These are phyloP conservation scores for Conus ventricosus DNA, from an alignment of 1,140 invertebrate genomes.

Conservation along the genomic window DNA sequence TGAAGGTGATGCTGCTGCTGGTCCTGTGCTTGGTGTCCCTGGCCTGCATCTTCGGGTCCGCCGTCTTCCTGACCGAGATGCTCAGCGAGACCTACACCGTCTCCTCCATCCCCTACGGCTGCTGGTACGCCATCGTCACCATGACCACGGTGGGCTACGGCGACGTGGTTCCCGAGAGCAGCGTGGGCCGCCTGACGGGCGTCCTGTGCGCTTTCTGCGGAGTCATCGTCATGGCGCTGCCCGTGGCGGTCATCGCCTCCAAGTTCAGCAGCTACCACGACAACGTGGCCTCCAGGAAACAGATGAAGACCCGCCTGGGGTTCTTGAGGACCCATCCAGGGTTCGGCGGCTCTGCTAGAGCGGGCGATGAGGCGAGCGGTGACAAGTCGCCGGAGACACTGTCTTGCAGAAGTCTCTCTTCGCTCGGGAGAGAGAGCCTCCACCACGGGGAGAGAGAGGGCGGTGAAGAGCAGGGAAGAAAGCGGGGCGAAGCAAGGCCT, in stretches of 20 bases:
- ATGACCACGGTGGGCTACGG: conserved; percentile 99
- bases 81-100: conserved; percentile 47
- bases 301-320: not conserved
- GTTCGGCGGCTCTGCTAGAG: not conserved
- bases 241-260: conserved; percentile 92
- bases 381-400: no score
- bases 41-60: conserved; percentile 57
- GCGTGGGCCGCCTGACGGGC: conserved; percentile 79
- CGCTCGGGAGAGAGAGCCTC: no score
- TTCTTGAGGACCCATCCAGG: conserved; percentile 47
- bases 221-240: conserved; percentile 90
- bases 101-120: conserved; percentile 87
- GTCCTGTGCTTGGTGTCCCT: conserved; percentile 55
- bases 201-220: conserved; percentile 89
- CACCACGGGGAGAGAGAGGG: no score
- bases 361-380: no score
- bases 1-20: conserved; percentile 56
- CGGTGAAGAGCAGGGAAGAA: no score
- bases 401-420: no score
- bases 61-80: conserved; percentile 57
- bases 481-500: no score
- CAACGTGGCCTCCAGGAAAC: not conserved
- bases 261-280: conserved; percentile 79
- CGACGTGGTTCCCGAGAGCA: conserved; percentile 58
- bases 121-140: conserved; percentile 98